Evolutionary conservation across 2,797 vertebrate species (phyloP).

Genomic region (Margarornis squamiger): DNA sequence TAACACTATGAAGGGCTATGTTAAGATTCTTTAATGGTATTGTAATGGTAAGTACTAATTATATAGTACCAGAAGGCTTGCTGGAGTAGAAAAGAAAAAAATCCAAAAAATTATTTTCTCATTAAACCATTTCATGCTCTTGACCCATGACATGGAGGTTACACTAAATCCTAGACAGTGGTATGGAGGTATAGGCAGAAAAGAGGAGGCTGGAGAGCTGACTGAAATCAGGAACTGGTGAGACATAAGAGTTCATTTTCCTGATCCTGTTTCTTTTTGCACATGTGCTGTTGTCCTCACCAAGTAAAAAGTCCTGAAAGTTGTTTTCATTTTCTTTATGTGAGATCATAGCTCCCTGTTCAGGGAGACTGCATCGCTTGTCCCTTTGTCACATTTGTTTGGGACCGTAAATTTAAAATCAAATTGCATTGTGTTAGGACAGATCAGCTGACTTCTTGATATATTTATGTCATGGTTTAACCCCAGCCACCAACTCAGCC

Average conservation of each 20-base stretch:
- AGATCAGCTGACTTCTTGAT: not conserved
- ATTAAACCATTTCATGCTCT: not conserved
- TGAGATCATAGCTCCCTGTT: not conserved
- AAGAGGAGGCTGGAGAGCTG: not conserved
- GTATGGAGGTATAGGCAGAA: not conserved
- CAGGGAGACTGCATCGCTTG: not conserved
- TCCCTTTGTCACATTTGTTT: not conserved
- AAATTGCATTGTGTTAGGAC: not conserved
- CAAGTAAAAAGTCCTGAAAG: not conserved
- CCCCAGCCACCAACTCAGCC: not conserved
- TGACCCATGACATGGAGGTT: not conserved
- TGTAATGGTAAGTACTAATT: not conserved
- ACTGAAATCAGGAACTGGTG: not conserved
- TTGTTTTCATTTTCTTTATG: not conserved
- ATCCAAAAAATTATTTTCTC: not conserved
- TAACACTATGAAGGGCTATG: not conserved
- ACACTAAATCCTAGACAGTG: not conserved
- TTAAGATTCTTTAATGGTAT: not conserved
- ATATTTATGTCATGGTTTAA: not conserved
- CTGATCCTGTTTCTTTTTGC: not conserved
- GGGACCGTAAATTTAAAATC: not conserved
- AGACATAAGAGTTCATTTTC: not conserved
- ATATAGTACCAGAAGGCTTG: not conserved
- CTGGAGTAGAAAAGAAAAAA: not conserved
- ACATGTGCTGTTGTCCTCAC: not conserved